Evolutionary conservation across 2,888 invertebrate genomes (phyloP).

Genomic region (Metellina segmentata): DNA sequence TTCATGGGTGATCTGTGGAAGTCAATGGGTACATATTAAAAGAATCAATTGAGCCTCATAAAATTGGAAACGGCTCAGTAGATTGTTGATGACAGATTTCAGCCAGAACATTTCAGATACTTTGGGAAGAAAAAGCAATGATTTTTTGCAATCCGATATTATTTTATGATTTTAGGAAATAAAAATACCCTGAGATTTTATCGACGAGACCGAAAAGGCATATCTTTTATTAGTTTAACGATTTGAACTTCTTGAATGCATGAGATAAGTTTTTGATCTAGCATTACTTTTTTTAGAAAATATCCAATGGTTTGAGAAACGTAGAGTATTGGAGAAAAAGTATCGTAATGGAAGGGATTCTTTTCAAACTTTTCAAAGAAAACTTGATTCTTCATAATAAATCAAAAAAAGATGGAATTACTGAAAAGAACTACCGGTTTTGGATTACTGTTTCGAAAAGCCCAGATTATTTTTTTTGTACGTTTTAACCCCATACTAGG

Average conservation of each 20-base stretch:
- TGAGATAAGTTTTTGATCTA: background rate
- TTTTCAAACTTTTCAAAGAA: background rate
- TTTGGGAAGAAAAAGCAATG: too few species aligned
- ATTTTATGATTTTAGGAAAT: too few species aligned
- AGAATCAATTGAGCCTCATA: too few species aligned
- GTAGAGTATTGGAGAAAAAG: background rate
- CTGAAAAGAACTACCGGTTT: background rate
- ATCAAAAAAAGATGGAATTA: background rate
- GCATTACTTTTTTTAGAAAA: background rate
- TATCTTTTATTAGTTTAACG: background rate
- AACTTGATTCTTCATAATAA: background rate
- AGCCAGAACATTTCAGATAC: too few species aligned
- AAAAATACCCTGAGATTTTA: too few species aligned
- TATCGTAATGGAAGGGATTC: background rate
- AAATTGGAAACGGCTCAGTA: too few species aligned
- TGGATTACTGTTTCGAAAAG: background rate
- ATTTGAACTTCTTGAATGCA: background rate
- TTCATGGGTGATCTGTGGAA: too few species aligned
- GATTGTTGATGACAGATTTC: too few species aligned
- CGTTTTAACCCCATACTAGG: background rate
- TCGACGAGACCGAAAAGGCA: too few species aligned
- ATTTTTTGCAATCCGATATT: too few species aligned
- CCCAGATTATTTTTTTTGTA: background rate
- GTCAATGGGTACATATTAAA: too few species aligned
- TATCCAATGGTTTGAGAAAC: background rate